Percentiles rank a stretch among this genome's conserved stretches.
These are phyloP conservation scores for Protobothrops mucrosquamatus DNA, from an alignment of 2,113 vertebrate genomes.

Conservation along the genomic window DNA sequence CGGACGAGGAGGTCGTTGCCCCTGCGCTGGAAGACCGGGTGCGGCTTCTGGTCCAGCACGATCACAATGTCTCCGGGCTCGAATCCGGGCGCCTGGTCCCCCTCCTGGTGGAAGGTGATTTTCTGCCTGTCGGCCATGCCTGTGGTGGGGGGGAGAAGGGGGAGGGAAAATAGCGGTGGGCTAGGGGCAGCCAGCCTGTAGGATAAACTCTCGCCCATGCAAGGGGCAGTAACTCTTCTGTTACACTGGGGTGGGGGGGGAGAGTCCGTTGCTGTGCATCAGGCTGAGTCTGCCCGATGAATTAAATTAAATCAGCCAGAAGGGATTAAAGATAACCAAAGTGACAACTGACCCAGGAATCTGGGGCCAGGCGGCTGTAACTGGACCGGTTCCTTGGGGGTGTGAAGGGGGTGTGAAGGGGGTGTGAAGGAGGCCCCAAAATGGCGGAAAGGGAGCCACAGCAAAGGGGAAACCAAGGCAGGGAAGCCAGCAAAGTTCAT, in stretches of 20 bases:
- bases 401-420: too few relatives aligned
- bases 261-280: neutral
- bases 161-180: neutral
- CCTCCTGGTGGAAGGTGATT: conserved; percentile 67
- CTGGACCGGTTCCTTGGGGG: neutral
- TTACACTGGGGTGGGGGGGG: neutral
- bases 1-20: conserved; percentile 51
- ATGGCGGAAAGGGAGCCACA: neutral
- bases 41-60: conserved; percentile 63
- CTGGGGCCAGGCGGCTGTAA: neutral
- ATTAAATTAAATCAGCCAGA: neutral
- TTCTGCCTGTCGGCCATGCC: conserved; percentile 70
- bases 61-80: conserved; percentile 68
- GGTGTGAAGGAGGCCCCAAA: too few relatives aligned
- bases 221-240: neutral
- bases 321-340: neutral
- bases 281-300: neutral
- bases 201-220: neutral
- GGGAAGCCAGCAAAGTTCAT: neutral
- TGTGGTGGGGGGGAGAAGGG: too few relatives aligned
- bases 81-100: conserved; percentile 61
- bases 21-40: conserved; percentile 56
- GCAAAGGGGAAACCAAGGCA: too few relatives aligned
- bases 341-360: neutral
- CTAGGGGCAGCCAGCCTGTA: neutral